Conservation (phyloP, 2,888 invertebrate genomes). For the Drosophila austrosaltans region DNA sequence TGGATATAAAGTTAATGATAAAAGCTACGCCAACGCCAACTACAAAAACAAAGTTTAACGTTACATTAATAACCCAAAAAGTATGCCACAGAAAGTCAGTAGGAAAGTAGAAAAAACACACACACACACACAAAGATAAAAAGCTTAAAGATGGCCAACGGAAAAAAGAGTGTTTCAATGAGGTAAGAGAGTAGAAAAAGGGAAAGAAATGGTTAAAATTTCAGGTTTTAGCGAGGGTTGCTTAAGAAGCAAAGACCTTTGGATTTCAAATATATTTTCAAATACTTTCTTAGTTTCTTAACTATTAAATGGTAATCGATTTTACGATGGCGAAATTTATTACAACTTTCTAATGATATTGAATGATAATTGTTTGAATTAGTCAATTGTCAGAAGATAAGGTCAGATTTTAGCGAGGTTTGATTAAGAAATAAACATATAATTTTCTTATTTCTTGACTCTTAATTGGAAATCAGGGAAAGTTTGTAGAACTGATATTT, state of each 20-base stretch:
- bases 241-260: not conserved
- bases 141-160: slow-evolving; percentile 22
- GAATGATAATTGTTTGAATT: too few relatives aligned
- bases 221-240: not conserved
- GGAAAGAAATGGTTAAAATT: not conserved
- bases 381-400: too few relatives aligned
- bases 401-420: too few relatives aligned
- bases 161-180: not conserved
- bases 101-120: slow-evolving; percentile 34
- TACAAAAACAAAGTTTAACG: slow-evolving; percentile 63
- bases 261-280: too few relatives aligned
- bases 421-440: too few relatives aligned
- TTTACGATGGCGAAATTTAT: too few relatives aligned
- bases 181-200: not conserved
- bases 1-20: slow-evolving; percentile 77
- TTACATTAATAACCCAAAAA: slow-evolving; percentile 75
- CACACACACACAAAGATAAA: slow-evolving; percentile 18
- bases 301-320: too few relatives aligned
- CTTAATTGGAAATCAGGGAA: too few relatives aligned
- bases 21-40: slow-evolving; percentile 55
- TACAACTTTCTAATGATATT: too few relatives aligned
- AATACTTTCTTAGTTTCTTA: too few relatives aligned
- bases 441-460: too few relatives aligned
- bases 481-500: too few relatives aligned
- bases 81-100: slow-evolving; percentile 62